These are phyloP conservation scores for Trichonephila inaurata DNA, from an alignment of 1,140 invertebrate species.

Conservation along the genomic window DNA sequence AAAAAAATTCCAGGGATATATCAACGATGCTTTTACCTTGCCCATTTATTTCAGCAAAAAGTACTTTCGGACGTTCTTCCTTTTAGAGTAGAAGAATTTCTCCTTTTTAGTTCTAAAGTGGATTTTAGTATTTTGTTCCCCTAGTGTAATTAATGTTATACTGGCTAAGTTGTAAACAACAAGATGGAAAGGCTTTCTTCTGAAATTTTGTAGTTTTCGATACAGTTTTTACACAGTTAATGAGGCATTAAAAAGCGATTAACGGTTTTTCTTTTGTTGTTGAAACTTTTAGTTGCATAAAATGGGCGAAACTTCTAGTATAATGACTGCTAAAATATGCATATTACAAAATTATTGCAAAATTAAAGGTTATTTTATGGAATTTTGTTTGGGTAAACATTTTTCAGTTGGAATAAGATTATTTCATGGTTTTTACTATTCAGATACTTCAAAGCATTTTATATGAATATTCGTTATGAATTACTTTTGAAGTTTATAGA, in stretches of 20 bases:
- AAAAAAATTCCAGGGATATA: neutral
- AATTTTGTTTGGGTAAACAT: too few relatives aligned
- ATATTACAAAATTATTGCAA: too few relatives aligned
- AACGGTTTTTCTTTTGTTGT: neutral
- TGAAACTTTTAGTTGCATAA: too few relatives aligned
- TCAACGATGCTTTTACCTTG: neutral
- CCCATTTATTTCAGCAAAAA: neutral
- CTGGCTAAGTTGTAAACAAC: neutral
- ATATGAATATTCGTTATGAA: too few relatives aligned
- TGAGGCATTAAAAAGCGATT: conserved; percentile 21
- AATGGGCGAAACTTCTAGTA: too few relatives aligned
- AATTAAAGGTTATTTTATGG: too few relatives aligned
- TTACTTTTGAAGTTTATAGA: too few relatives aligned
- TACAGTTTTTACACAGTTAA: neutral
- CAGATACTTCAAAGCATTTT: too few relatives aligned
- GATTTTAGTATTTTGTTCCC: neutral
- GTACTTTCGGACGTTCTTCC: neutral
- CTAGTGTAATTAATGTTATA: neutral
- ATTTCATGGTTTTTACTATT: too few relatives aligned
- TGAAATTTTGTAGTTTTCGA: neutral
- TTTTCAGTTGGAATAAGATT: too few relatives aligned
- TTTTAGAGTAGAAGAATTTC: neutral
- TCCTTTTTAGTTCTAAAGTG: neutral
- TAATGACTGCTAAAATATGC: too few relatives aligned
- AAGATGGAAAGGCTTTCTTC: neutral